phyloP scores from a whole-genome alignment of 2,797 vertebrate genomes.

The Megalops cyprinoides region DNA sequence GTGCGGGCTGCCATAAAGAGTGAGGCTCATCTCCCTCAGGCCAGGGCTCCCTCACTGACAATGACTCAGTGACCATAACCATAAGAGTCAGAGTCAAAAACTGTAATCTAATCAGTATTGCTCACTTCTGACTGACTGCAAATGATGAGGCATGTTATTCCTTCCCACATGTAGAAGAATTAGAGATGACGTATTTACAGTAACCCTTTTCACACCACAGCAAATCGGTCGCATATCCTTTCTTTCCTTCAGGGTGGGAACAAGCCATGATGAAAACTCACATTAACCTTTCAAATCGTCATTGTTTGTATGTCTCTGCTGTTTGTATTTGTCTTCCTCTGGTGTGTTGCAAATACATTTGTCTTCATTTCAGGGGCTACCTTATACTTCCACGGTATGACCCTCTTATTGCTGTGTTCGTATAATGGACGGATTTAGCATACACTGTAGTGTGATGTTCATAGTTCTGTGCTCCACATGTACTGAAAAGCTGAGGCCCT shows the following conservation, averaged over 20 bases:
- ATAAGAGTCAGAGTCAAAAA: too few relatives aligned
- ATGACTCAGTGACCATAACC: too few relatives aligned
- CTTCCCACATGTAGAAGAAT: too few relatives aligned
- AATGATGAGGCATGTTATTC: too few relatives aligned
- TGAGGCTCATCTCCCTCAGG: too few relatives aligned
- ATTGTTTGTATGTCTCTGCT: not conserved
- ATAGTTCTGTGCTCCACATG: not conserved
- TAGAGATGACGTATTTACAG: too few relatives aligned
- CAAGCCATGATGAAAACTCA: not conserved
- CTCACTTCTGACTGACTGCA: too few relatives aligned
- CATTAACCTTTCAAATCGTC: not conserved
- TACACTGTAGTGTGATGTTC: not conserved
- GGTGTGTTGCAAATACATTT: not conserved
- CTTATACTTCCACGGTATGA: not conserved
- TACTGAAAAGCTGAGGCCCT: not conserved
- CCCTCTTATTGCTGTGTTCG: not conserved
- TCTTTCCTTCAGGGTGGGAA: not conserved
- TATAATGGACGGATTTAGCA: not conserved
- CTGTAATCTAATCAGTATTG: too few relatives aligned
- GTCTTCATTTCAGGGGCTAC: not conserved
- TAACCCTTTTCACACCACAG: too few relatives aligned
- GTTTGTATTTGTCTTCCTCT: not conserved
- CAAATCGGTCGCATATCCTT: too few relatives aligned
- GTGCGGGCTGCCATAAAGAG: too few relatives aligned
- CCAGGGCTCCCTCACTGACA: too few relatives aligned